Conservation (phyloP, 2,113 vertebrate genomes). For the Alectura lathami region DNA sequence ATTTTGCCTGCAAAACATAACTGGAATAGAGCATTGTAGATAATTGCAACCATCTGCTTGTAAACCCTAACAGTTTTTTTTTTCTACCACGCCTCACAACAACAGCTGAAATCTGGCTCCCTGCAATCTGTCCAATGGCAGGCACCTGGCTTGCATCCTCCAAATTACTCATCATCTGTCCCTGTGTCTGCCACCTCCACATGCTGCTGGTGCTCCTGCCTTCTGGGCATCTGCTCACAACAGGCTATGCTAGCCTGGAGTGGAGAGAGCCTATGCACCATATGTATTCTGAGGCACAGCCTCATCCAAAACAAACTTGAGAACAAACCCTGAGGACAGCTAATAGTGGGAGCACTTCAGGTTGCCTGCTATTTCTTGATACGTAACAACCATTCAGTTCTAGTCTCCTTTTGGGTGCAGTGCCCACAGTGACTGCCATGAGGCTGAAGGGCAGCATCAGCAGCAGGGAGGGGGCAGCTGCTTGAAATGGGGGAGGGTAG, state of each 20-base stretch:
- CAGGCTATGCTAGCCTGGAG: not conserved
- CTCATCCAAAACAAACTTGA: not conserved
- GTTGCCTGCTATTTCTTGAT: not conserved
- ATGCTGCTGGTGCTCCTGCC: rapidly evolving
- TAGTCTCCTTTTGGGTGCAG: not conserved
- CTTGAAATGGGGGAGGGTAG: not conserved
- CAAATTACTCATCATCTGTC: too few relatives aligned
- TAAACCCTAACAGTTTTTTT: not conserved
- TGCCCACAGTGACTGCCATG: not conserved
- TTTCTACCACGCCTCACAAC: not conserved
- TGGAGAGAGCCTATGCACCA: not conserved
- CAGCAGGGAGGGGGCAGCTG: not conserved
- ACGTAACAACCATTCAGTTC: not conserved
- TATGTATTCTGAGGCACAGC: not conserved
- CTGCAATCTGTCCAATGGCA: not conserved
- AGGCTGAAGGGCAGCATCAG: not conserved
- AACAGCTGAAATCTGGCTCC: not conserved
- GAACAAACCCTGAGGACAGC: not conserved
- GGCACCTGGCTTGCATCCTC: not conserved
- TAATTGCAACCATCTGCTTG: not conserved
- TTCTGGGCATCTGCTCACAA: not conserved
- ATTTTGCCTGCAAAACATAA: not conserved
- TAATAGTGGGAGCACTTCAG: not conserved
- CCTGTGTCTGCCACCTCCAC: rapidly evolving
- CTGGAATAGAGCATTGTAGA: not conserved